phyloP scores from a whole-genome alignment of 1,140 invertebrate species.

The Bombus polaris region DNA sequence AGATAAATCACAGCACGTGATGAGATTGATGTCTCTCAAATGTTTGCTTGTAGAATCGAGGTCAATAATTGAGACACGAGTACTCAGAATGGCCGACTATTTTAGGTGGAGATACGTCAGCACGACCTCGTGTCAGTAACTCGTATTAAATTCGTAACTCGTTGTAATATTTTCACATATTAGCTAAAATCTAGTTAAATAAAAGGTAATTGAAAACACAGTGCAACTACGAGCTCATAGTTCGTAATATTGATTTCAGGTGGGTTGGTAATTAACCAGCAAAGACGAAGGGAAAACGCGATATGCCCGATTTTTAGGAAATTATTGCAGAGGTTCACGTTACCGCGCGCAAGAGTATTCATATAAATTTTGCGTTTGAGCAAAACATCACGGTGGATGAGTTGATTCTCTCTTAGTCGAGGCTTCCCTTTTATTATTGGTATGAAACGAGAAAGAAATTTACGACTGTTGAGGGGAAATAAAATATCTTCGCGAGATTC shows the following conservation, averaged over 20 bases:
- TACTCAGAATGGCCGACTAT: too few species aligned
- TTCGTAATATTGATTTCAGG: background rate
- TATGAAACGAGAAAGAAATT: background rate
- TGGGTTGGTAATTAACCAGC: background rate
- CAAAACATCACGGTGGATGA: background rate
- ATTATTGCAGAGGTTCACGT: too few species aligned
- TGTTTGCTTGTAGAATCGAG: too few species aligned
- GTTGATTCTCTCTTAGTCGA: background rate
- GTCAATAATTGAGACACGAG: too few species aligned
- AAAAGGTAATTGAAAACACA: too few species aligned
- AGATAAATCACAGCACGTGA: too few species aligned
- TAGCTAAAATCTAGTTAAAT: too few species aligned
- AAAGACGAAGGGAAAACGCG: background rate
- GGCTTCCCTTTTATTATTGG: background rate
- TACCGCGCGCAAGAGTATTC: background rate
- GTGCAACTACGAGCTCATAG: rapidly evolving
- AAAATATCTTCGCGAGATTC: background rate
- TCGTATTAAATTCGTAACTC: too few species aligned
- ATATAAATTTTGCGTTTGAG: background rate
- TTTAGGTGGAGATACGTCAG: too few species aligned
- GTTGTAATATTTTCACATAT: too few species aligned
- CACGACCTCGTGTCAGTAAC: rapidly evolving
- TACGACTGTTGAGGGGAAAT: background rate
- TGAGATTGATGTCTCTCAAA: too few species aligned
- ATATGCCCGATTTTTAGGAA: background rate